These are phyloP conservation scores for Porites lutea DNA, from an alignment of 64 coral and sea anemone genomes.

Conservation along the genomic window DNA sequence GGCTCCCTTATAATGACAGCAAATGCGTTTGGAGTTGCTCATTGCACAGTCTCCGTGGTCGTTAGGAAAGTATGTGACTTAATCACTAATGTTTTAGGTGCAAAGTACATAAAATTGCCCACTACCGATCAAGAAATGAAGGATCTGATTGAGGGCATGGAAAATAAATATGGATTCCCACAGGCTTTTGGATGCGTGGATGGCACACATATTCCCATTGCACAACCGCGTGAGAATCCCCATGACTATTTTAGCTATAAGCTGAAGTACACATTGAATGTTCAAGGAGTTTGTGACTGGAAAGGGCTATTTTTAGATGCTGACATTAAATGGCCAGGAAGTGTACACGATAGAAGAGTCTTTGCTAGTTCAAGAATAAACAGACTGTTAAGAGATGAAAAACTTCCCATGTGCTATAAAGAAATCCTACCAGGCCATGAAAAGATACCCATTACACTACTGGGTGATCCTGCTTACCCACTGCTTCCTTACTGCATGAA, in stretches of 20 bases:
- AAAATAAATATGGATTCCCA: conserved; percentile 28
- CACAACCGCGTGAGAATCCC: neutral
- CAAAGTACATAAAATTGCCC: conserved; percentile 49
- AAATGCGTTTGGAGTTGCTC: conserved; percentile 58
- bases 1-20: conserved; percentile 40
- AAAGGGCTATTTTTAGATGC: conserved; percentile 20
- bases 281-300: conserved; percentile 30
- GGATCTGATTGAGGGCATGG: conserved; percentile 6
- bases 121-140: conserved; percentile 27
- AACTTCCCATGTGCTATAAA: neutral
- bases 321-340: conserved; percentile 28
- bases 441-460: conserved; percentile 20
- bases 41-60: conserved; percentile 24
- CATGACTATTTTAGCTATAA: conserved; percentile 11
- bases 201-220: conserved; percentile 30
- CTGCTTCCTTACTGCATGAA: conserved; percentile 58
- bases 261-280: conserved; percentile 4
- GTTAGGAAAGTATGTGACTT: conserved; percentile 22
- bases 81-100: conserved; percentile 8
- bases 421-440: conserved; percentile 43
- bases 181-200: conserved; percentile 6
- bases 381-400: neutral
- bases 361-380: conserved; percentile 50
- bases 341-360: conserved; percentile 29
- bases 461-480: conserved; percentile 45